Conservation (phyloP, 1,140 invertebrate genomes). For the Drosophila asahinai region DNA sequence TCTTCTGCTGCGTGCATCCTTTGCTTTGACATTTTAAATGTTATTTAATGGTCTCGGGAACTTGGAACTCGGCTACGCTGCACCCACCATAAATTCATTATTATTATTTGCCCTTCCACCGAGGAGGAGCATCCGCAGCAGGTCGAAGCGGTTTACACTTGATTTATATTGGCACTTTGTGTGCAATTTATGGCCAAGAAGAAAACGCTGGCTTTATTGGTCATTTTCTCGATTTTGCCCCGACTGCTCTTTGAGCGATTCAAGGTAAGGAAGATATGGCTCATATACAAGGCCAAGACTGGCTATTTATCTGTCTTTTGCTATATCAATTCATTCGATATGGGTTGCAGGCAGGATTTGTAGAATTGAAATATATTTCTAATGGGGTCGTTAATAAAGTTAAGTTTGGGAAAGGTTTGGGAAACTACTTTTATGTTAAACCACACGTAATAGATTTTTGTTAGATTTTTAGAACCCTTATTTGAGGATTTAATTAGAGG, state of each 20-base stretch:
- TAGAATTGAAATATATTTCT: slow-evolving; percentile 10
- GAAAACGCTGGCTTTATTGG: slow-evolving; percentile 32
- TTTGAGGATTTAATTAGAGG: background rate
- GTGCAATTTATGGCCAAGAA: slow-evolving; percentile 40
- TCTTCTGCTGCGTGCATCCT: slow-evolving; percentile 19
- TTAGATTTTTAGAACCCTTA: no score
- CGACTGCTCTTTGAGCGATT: slow-evolving; percentile 6
- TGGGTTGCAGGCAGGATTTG: background rate
- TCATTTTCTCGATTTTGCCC: slow-evolving; percentile 21
- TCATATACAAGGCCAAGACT: background rate
- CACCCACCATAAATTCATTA: slow-evolving; percentile 50
- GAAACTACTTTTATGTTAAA: background rate
- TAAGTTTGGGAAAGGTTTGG: no score
- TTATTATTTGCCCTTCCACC: slow-evolving; percentile 42
- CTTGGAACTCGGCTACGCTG: slow-evolving; percentile 6
- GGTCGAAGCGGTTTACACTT: slow-evolving; percentile 38
- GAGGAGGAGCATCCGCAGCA: background rate
- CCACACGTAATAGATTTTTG: no score
- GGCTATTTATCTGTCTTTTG: slow-evolving; percentile 6
- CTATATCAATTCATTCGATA: slow-evolving; percentile 19
- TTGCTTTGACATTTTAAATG: slow-evolving; percentile 76
- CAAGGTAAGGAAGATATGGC: slow-evolving; percentile 14
- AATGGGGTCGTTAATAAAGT: slow-evolving; percentile 12
- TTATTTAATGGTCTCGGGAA: slow-evolving; percentile 66
- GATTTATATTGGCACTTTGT: slow-evolving; percentile 53